phyloP scores from a whole-genome alignment of 2,797 vertebrate species.

The Lycodopsis pacificus region DNA sequence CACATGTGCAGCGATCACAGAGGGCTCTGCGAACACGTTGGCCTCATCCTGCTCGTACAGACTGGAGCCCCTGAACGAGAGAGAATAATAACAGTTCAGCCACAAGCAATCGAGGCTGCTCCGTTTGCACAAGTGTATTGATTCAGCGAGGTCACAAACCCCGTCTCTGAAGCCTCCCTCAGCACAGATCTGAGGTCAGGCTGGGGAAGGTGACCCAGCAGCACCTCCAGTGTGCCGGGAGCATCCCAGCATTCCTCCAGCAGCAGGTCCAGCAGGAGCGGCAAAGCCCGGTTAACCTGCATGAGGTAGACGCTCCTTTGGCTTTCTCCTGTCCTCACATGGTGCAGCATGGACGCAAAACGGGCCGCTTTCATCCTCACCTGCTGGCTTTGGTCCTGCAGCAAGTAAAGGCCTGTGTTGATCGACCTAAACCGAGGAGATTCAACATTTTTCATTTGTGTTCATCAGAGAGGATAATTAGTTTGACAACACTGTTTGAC shows the following conservation, averaged over 20 bases:
- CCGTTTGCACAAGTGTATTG: neutral
- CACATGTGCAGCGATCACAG: constrained; percentile 81
- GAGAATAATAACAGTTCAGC: neutral
- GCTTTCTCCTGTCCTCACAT: constrained; percentile 5
- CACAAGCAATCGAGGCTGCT: neutral
- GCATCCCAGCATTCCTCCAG: constrained; percentile 78
- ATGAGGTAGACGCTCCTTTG: constrained; percentile 61
- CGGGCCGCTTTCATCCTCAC: constrained; percentile 83
- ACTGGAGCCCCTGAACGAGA: constrained; percentile 78
- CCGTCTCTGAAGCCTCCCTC: constrained; percentile 71
- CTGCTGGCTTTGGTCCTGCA: constrained; percentile 89
- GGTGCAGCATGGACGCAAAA: constrained; percentile 81
- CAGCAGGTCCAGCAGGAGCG: constrained; percentile 84
- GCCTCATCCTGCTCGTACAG: constrained; percentile 91
- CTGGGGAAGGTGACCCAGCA: constrained; percentile 85
- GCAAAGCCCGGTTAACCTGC: constrained; percentile 86
- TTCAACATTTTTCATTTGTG: neutral
- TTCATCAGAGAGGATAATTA: neutral
- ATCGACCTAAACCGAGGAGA: constrained; percentile 81
- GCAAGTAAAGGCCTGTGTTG: constrained; percentile 82
- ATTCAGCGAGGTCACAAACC: constrained; percentile 72
- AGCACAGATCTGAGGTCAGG: constrained; percentile 78
- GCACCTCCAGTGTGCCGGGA: constrained; percentile 75
- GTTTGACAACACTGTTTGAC: neutral
- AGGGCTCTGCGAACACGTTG: constrained; percentile 89